Base-by-base conservation (phyloP, 2,797 vertebrate genomes). In the Carapus acus region DNA sequence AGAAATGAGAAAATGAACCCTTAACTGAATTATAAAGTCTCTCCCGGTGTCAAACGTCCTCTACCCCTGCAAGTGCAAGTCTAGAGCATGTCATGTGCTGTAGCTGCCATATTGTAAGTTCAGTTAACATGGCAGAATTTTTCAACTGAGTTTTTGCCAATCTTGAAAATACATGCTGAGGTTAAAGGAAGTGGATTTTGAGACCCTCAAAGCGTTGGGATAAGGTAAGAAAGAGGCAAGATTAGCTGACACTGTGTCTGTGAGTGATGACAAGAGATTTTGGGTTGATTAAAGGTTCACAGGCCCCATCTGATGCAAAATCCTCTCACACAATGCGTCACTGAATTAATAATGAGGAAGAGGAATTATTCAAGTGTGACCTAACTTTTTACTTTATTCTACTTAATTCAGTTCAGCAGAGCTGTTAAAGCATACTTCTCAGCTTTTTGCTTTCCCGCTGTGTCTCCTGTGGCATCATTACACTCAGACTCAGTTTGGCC, bases 241-340 rank as follows among this genome's bases (percentile, higher is more conserved):
- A 29, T 48, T 27, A 18, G 51, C 41, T 40, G 40, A 47, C 46
- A 47, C 24, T 49, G 52, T 1, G 8, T 15, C 24, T 14, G 15
- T 12, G 16, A 52, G 45, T 37, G 29, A 48, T 50, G 37, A 36
- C 54, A 51, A 58, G 49, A 54, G 7, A 59, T 51, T 31, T 62
- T 53, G 33, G 58, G 61, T 57, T 65, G 56, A 48, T 43, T 27
- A 44, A 49, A 67, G 42, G 27, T 50, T 65, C 61, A 67, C 56
- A 53, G 44, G 66, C 7, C n/a, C n/a, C n/a, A n/a, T n/a, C n/a
- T n/a, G n/a, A n/a, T n/a, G n/a, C n/a, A n/a, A n/a, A n/a, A n/a
- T n/a, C n/a, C n/a, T n/a, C n/a, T n/a, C n/a, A n/a, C n/a, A n/a
- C n/a, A n/a, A n/a, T n/a, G n/a, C n/a, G n/a, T n/a, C n/a, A n/a